These are phyloP conservation scores for Kradibia gibbosae DNA, from an alignment of 1,140 invertebrate species.

Conservation along the genomic window DNA sequence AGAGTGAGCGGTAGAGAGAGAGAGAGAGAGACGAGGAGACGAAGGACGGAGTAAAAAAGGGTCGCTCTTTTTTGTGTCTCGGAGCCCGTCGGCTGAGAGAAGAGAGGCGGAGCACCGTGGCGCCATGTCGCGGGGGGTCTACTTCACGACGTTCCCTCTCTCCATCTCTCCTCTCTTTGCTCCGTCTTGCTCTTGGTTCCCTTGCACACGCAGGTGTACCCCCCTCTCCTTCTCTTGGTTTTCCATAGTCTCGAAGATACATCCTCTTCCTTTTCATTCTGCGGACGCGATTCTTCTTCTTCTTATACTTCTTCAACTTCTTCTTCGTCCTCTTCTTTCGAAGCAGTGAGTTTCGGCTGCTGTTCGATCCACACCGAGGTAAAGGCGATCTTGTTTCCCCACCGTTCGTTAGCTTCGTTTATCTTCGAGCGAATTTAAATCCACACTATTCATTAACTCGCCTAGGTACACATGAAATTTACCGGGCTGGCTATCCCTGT, in stretches of 20 bases:
- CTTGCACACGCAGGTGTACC: constrained; percentile 29
- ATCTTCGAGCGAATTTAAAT: not conserved
- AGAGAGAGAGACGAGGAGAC: constrained; percentile 34
- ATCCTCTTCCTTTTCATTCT: constrained; percentile 9
- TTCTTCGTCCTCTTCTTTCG: constrained; percentile 41
- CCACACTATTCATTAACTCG: not conserved
- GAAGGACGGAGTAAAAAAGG: constrained; percentile 41
- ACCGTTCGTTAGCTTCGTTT: not conserved
- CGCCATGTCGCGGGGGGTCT: constrained; percentile 73
- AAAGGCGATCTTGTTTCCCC: not conserved
- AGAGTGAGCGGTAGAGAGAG: constrained; percentile 1
- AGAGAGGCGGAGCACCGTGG: constrained; percentile 71
- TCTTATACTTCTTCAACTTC: not conserved
- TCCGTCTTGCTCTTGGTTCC: not conserved
- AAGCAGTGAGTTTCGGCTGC: too few species aligned
- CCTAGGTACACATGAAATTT: too few species aligned
- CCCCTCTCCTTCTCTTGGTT: not conserved
- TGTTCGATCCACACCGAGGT: not conserved
- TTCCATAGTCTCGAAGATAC: not conserved
- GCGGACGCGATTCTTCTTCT: not conserved
- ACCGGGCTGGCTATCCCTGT: not conserved
- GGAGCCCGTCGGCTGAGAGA: constrained; percentile 53
- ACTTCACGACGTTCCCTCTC: constrained; percentile 28
- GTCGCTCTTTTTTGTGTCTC: constrained; percentile 38
- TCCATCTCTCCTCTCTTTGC: constrained; percentile 13